These are phyloP conservation scores for Yponomeuta cagnagella DNA, from an alignment of 2,888 invertebrate species.

Conservation along the genomic window DNA sequence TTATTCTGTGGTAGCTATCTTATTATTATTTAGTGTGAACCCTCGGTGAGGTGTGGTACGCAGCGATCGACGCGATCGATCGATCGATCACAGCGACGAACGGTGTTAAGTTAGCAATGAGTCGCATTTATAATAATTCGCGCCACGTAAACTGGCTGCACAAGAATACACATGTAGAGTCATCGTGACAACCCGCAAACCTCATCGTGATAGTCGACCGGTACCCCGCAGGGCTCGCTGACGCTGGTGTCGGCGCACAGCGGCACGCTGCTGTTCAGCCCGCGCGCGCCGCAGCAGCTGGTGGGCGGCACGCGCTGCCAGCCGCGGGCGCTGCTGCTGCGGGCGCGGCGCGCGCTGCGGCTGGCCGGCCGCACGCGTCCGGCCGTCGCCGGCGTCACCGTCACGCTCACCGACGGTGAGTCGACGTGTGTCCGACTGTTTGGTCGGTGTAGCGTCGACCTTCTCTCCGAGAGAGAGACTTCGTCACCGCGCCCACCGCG, in stretches of 20 bases:
- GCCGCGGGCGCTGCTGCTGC: conserved; percentile 77
- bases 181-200: no score
- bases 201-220: background rate
- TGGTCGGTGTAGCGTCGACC: background rate
- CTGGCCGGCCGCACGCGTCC: conserved; percentile 80
- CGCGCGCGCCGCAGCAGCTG: conserved; percentile 74
- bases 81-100: no score
- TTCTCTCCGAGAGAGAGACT: accelerated
- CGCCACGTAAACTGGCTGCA: no score
- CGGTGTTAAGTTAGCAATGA: no score
- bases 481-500: background rate
- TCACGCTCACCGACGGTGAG: conserved; percentile 65
- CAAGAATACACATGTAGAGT: no score
- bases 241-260: conserved; percentile 81
- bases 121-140: no score
- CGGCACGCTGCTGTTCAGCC: conserved; percentile 82
- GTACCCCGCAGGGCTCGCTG: conserved; percentile 61
- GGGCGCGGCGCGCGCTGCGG: conserved; percentile 79
- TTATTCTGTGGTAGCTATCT: no score
- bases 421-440: no score
- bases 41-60: no score
- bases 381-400: conserved; percentile 73
- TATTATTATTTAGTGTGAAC: no score
- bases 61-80: no score
- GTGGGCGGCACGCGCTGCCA: conserved; percentile 81